A percentile compares a stretch with the other conserved stretches of the same genome.
phyloP scores from a whole-genome alignment of 2,113 vertebrate genomes.

The Numida meleagris region DNA sequence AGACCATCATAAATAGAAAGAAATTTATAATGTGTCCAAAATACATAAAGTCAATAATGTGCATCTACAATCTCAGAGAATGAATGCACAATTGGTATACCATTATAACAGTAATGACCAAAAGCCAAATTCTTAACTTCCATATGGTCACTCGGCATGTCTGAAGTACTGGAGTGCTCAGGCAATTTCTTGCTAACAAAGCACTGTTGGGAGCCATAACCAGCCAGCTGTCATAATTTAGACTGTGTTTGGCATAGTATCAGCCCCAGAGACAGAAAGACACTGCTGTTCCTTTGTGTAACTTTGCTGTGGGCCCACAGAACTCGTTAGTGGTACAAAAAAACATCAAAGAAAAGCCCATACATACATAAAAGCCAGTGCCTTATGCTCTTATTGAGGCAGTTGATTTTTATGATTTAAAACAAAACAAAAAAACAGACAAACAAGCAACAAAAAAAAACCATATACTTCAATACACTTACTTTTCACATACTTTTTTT shows the following conservation, averaged over 20 bases:
- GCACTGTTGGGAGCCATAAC: neutral
- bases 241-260: neutral
- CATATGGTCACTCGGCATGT: neutral
- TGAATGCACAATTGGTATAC: neutral
- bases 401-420: neutral
- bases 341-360: neutral
- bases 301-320: neutral
- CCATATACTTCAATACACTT: neutral
- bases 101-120: neutral
- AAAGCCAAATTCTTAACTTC: conserved; percentile 10
- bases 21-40: neutral
- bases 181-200: conserved; percentile 24
- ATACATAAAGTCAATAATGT: neutral
- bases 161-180: neutral
- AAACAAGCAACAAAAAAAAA: neutral
- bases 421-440: neutral
- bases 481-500: neutral
- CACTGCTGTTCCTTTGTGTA: neutral
- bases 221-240: conserved; percentile 3
- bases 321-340: neutral
- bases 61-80: neutral
- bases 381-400: neutral
- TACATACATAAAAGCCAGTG: neutral
- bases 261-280: neutral
- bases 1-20: neutral